Percentiles rank a stretch among this genome's conserved stretches.
phyloP scores from a whole-genome alignment of 1,140 invertebrate genomes.

The Coptotermes formosanus region DNA sequence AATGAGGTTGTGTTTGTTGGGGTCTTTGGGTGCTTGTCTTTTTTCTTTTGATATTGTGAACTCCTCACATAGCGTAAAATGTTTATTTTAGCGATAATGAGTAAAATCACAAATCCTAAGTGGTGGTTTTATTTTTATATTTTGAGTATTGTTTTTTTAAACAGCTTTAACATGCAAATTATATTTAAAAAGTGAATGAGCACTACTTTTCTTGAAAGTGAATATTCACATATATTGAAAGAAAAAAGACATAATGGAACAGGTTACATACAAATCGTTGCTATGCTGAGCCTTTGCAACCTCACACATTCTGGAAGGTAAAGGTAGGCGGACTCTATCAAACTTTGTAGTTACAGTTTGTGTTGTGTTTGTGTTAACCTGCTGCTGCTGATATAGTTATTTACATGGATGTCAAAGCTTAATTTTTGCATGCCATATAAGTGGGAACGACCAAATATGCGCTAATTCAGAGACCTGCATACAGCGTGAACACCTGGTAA shows the following conservation, averaged over 20 bases:
- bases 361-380: not conserved
- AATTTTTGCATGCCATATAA: not conserved
- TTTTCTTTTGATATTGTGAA: constrained; percentile 8
- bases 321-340: constrained; percentile 29
- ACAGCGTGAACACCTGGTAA: too few species aligned
- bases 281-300: constrained; percentile 28
- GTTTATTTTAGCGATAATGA: not conserved
- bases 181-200: not conserved
- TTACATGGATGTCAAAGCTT: not conserved
- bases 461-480: not conserved
- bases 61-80: not conserved
- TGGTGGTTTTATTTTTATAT: too few species aligned
- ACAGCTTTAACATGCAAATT: too few species aligned
- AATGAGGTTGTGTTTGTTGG: constrained; percentile 27
- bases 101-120: too few species aligned
- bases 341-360: constrained; percentile 23
- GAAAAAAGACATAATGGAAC: constrained; percentile 2
- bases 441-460: not conserved
- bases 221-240: not conserved
- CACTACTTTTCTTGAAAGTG: not conserved
- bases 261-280: constrained; percentile 15
- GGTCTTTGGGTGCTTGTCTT: not conserved
- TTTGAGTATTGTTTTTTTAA: too few species aligned
- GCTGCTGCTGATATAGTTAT: not conserved
- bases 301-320: constrained; percentile 25